Evolutionary conservation across 1,140 invertebrate species (phyloP), one percentile per base, ranked within the genome.

Genomic region (Heliothis virescens): DNA sequence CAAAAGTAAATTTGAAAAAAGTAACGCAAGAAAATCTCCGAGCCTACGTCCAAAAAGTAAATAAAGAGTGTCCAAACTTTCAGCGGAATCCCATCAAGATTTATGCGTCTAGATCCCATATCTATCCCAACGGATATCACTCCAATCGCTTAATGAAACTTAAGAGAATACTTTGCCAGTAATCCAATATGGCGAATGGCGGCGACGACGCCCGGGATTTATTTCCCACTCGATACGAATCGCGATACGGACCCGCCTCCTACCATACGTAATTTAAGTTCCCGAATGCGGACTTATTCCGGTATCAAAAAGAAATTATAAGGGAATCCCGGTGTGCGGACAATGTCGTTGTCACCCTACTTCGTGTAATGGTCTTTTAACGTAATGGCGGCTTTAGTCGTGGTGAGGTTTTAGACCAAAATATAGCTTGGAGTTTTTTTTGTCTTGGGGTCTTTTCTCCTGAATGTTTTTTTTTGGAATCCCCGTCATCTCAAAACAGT

Each of bases 261-360:
- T 81, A 81, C 85, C 90, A 89, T 88, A 90, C 86, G 91, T 89
- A 91, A 91, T 92, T 92, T 91, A 91, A 91, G 86, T 92, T 88
- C 83, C 83, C 87, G 81, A 86, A 85, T 87, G 79, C 83, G 88
- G 89, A 84, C 85, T 92, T 89, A 90, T 88, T 88, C 85, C 79
- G 83, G 87, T 90, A 91, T 92, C 89, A 91, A 88, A 91, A 91
- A 88, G 86, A 91, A 92, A 91, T 92, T 91, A 91, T 91, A 91
- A 88, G 85, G 84, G 85, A 83, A 87, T 59, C 60, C 76, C 76
- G 62, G 71, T 48, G 75, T 34, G 26, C 63, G 62, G 62, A 65
- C 53, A 59, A 5, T 57, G 16, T 67, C 63, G 62, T 78, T 69
- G 75, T 78, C 75, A 78, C 75, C 62, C 75, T 59, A 78, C 63